Evolutionary conservation across 1,140 invertebrate genomes (phyloP).

Genomic region (fruit fly (Drosophila melanogaster)): DNA sequence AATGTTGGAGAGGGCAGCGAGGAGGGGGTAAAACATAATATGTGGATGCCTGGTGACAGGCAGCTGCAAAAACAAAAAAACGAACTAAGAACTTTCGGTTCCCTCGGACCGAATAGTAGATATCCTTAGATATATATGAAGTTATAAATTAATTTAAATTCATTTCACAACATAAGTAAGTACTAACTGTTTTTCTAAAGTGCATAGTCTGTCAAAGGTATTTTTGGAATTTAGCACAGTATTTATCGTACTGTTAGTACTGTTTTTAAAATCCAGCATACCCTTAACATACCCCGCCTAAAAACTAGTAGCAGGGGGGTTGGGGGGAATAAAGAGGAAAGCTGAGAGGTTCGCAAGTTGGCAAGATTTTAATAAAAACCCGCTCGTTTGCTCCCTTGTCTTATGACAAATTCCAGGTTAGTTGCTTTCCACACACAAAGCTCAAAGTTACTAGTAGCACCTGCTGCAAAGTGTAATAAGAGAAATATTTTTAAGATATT

Average conservation of each 20-base stretch:
- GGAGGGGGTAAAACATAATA: constrained; percentile 46
- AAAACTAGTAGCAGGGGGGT: background rate
- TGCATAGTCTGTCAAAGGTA: no score
- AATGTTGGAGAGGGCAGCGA: background rate
- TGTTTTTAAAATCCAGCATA: background rate
- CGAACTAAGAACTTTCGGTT: no score
- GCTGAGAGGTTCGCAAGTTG: constrained; percentile 34
- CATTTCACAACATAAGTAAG: no score
- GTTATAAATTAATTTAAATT: no score
- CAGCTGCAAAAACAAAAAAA: constrained; percentile 27
- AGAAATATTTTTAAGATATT: constrained; percentile 23
- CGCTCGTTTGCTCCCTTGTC: constrained; percentile 23
- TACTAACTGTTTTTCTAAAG: no score
- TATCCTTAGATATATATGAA: background rate
- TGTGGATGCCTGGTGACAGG: constrained; percentile 51
- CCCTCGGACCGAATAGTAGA: background rate
- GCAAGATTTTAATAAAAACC: constrained; percentile 75
- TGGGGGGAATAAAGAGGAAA: constrained; percentile 17
- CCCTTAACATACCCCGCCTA: background rate
- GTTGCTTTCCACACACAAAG: constrained; percentile 36
- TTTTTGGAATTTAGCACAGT: no score
- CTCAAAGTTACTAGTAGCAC: constrained; percentile 25
- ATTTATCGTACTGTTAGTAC: no score
- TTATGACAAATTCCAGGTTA: constrained; percentile 72
- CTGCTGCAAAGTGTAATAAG: constrained; percentile 21